Base-by-base conservation (phyloP, 2,113 vertebrate genomes). In the Willisornis vidua region DNA sequence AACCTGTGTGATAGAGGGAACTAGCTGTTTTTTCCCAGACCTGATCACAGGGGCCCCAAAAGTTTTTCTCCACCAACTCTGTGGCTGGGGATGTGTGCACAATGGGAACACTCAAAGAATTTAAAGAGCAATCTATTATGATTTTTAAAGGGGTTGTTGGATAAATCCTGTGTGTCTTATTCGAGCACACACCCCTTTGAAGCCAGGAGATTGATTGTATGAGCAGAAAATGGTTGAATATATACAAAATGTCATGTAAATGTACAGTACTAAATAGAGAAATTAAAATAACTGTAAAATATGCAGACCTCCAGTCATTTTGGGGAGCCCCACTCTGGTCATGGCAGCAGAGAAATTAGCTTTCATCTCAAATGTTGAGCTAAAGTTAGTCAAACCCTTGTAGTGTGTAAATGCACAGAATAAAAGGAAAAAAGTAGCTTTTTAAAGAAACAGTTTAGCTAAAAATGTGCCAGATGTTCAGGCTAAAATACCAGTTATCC, bases 391-490 rank as follows among this genome's bases (percentile, higher is more conserved):
- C 46, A 61, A 91, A 76, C 61, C n/a, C 48, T 75, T 83, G 70
- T 49, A 73, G 37, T 62, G n/a, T 29, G 43, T 61, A 78, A 94
- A 85, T 46, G 22, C 39, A 75, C 10, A 59, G 35, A 31, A 54
- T 58, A 31, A 33, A 41, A 55, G 14, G 41, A 43, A 35, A 25
- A 45, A 29, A 28, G 7, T 10, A 76, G 35, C 51, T 62, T 83
- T 92, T 79, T 7, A 37, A 95, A 89, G 73, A 67, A 89, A 87
- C 23, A 49, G 20, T 94, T 96, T 93, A 93, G 88, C 72, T 88
- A 87, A 93, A 95, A 96, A 80, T 45, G 59, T 76, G 73, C 91
- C 97, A 97, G 96, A 96, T 97, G 95, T 93, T 96, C 93, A 46
- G 68, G 45, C 41, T 86, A 79, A 94, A 97, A 96, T 85, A 90